Base-by-base conservation (phyloP, 2,888 invertebrate species). In the Stenoptilia bipunctidactyla region DNA sequence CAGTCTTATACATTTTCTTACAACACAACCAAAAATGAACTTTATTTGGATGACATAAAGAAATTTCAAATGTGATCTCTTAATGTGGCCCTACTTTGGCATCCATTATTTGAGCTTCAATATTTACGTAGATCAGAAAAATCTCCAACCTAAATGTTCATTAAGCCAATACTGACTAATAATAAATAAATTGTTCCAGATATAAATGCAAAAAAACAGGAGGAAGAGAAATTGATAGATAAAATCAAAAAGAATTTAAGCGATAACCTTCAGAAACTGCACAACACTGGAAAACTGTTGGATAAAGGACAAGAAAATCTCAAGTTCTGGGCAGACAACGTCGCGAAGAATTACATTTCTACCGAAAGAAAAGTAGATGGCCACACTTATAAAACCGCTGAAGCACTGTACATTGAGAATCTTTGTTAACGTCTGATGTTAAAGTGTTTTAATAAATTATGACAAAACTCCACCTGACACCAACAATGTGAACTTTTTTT, bases 241-340 rank as follows among this genome's bases (percentile, higher is more conserved):
- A 66, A 55, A 46, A 63, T 74, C 9, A 82, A 80, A 48, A 80
- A 77, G 40, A 52, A 55, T 0, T 58, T 76, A 1, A 62, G 61
- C 40, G 70, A 68, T 6, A 71, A 66, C 40, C 48, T 75, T 0
- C 38, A 54, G 0, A 58, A 50, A 36, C 49, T 82, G 13, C 63
- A 74, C 39, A 76, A 66, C 37, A 66, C 56, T 0, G 46, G 46
- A 0, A 73, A 72, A 45, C 61, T 57, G 0, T 37, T 82, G 1
- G 64, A 66, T 2, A 30, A 60, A 0, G 65, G 65, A 0, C 45
- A 55, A 8, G 71, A 74, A 1, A 66, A 73, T 41, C 44, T 83
- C 0, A 52, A 50, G 1, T 54, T 76, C 6, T 80, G 79, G 79
- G 52, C 64, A 0, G 53, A 58, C 0, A 65, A 75, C 12, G 40